Percentiles rank a stretch among this genome's conserved stretches.
phyloP scores from a whole-genome alignment of 2,113 vertebrate species.

The Nymphicus hollandicus region DNA sequence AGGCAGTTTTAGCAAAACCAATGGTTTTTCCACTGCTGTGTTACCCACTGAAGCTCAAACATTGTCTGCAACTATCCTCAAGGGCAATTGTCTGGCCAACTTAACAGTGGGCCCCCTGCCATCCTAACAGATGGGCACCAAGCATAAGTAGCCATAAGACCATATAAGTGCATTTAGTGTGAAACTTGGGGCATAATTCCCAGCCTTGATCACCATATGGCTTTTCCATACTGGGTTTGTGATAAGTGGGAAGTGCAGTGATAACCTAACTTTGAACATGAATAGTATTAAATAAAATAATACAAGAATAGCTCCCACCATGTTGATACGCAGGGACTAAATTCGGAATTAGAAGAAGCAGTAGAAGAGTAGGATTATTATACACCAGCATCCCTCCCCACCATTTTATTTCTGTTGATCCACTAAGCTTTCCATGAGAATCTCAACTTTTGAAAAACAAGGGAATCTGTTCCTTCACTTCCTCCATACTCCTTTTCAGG shows the following conservation, averaged over 20 bases:
- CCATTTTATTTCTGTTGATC: neutral
- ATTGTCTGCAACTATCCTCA: conserved; percentile 47
- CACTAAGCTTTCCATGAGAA: neutral
- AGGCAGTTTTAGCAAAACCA: neutral
- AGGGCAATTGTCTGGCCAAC: conserved; percentile 42
- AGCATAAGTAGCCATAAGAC: conserved; percentile 66
- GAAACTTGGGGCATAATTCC: conserved; percentile 65
- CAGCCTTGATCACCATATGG: conserved; percentile 58
- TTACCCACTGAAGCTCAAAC: conserved; percentile 27
- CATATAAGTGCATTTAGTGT: conserved; percentile 66
- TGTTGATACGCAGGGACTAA: neutral
- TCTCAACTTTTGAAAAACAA: neutral
- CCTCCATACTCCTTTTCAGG: neutral
- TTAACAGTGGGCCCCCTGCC: conserved; percentile 53
- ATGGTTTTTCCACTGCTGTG: neutral
- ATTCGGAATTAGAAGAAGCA: neutral
- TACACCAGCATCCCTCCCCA: neutral
- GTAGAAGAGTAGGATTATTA: neutral
- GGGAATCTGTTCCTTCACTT: neutral
- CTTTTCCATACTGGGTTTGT: conserved; percentile 29
- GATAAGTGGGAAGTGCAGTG: neutral
- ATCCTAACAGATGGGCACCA: conserved; percentile 71
- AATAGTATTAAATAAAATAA: neutral
- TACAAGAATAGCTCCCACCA: neutral
- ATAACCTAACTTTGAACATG: neutral